phyloP scores from a whole-genome alignment of 1,140 invertebrate species.

The Tetramorium parvispinum region DNA sequence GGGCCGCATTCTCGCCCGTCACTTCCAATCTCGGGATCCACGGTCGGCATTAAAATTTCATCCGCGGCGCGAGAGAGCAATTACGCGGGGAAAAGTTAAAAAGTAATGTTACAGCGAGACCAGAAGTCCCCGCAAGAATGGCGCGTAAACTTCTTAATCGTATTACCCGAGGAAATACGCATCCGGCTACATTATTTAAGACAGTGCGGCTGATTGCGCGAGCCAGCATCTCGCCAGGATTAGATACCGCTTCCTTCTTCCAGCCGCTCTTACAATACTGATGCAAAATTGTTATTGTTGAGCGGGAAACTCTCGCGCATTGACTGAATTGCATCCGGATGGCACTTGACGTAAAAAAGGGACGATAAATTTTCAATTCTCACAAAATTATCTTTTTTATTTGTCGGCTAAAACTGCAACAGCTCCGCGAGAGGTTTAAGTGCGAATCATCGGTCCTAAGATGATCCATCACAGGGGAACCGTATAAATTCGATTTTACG shows the following conservation, averaged over 20 bases:
- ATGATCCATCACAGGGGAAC: neutral
- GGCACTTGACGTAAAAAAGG: neutral
- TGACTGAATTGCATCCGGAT: neutral
- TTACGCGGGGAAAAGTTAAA: conserved; percentile 61
- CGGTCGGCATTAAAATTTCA: conserved; percentile 59
- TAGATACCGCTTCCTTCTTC: conserved; percentile 1
- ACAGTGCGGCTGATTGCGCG: conserved; percentile 53
- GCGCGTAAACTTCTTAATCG: conserved; percentile 65
- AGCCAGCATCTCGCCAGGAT: neutral
- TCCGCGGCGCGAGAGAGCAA: conserved; percentile 44
- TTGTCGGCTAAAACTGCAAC: neutral
- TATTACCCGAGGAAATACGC: conserved; percentile 43
- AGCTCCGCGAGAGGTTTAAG: neutral
- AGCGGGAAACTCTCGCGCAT: neutral
- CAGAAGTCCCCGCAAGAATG: conserved; percentile 47
- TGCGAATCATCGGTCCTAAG: neutral
- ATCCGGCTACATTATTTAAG: conserved; percentile 56
- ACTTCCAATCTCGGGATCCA: conserved; percentile 52
- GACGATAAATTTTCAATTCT: conserved; percentile 13
- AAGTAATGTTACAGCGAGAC: conserved; percentile 54
- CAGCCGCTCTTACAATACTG: neutral
- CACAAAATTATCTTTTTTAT: neutral
- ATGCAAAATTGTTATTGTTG: conserved; percentile 19
- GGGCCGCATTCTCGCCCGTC: conserved; percentile 43
- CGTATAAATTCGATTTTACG: conserved; percentile 10